Evolutionary conservation across 2,888 invertebrate species (phyloP).

Genomic region (Tinea trinotella): DNA sequence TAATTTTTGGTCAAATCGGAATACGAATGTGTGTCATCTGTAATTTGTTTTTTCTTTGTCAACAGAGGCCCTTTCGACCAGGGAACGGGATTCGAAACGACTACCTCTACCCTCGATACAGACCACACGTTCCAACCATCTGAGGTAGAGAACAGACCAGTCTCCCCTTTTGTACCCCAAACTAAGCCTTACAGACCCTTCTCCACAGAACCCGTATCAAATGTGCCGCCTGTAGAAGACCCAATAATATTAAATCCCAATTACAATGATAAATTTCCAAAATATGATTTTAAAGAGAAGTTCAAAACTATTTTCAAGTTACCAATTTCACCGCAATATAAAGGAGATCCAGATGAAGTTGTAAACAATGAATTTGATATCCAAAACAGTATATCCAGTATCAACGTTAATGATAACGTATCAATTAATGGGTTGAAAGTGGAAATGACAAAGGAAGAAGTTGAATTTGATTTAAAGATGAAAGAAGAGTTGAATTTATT

Average conservation of each 20-base stretch:
- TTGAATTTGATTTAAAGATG: constrained; percentile 24
- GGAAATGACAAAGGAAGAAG: constrained; percentile 24
- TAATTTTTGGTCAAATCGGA: too few species aligned
- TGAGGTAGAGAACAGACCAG: constrained; percentile 49
- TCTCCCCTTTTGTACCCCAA: constrained; percentile 38
- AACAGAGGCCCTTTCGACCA: constrained; percentile 62
- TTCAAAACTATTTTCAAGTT: constrained; percentile 43
- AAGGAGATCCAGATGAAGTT: too few species aligned
- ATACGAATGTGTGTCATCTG: too few species aligned
- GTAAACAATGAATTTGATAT: neutral
- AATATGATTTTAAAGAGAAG: constrained; percentile 30
- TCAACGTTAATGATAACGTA: too few species aligned
- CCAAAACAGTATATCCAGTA: too few species aligned
- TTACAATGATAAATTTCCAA: constrained; percentile 42
- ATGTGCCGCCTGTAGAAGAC: constrained; percentile 46
- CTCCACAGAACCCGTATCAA: constrained; percentile 43
- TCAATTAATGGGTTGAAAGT: too few species aligned
- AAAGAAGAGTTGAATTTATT: constrained; percentile 27
- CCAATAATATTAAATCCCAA: constrained; percentile 52
- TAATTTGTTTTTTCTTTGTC: constrained; percentile 24
- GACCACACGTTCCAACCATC: constrained; percentile 51
- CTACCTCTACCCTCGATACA: constrained; percentile 47
- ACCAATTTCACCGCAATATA: constrained; percentile 51
- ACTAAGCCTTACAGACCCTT: constrained; percentile 49
- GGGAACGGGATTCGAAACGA: constrained; percentile 47